Evolutionary conservation across 2,113 vertebrate species (phyloP).

Genomic region (Ictidomys tridecemlineatus): DNA sequence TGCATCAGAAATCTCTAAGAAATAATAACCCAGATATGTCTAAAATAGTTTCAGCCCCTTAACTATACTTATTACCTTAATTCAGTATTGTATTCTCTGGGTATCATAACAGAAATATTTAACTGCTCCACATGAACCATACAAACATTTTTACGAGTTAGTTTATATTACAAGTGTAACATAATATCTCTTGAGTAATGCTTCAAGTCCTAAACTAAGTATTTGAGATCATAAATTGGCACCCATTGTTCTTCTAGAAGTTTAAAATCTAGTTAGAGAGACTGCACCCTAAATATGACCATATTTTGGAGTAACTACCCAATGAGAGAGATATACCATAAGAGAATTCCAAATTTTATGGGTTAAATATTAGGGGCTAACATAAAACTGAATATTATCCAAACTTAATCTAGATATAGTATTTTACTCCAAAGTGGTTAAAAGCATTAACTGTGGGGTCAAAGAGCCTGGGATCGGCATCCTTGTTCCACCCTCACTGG

Average conservation of each 20-base stretch:
- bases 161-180: background rate
- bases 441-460: background rate
- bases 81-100: background rate
- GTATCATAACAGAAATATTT: slow-evolving; percentile 5
- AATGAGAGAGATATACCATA: background rate
- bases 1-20: slow-evolving; percentile 40
- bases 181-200: background rate
- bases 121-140: background rate
- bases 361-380: background rate
- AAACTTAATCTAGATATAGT: background rate
- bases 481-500: background rate
- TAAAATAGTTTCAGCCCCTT: slow-evolving; percentile 54
- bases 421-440: background rate
- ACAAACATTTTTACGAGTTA: slow-evolving; percentile 16
- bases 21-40: background rate
- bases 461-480: background rate
- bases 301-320: background rate
- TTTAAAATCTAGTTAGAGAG: slow-evolving; percentile 38
- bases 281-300: background rate
- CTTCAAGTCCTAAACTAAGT: background rate
- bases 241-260: background rate
- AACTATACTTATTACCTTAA: slow-evolving; percentile 33
- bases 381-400: background rate
- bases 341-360: background rate
- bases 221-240: background rate